phyloP scores from a whole-genome alignment of 2,797 vertebrate genomes.

The Scleropages formosus region DNA sequence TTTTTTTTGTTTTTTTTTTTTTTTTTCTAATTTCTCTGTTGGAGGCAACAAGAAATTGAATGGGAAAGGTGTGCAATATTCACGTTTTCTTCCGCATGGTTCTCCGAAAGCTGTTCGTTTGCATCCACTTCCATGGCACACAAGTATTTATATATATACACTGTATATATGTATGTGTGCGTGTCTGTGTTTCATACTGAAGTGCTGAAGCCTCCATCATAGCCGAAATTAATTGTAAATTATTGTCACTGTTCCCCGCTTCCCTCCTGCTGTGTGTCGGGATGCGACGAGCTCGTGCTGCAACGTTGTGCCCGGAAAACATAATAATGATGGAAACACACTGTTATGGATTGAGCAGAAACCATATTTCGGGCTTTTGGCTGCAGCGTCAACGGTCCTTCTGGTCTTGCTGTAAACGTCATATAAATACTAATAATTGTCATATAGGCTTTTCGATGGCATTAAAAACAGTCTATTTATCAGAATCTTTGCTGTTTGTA shows the following conservation, averaged over 20 bases:
- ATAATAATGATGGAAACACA: background rate
- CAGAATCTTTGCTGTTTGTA: too few species aligned
- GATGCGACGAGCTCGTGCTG: constrained; percentile 1
- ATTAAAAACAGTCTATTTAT: too few species aligned
- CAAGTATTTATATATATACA: constrained; percentile 19
- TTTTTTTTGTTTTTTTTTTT: background rate
- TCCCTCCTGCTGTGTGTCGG: background rate
- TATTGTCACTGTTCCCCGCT: background rate
- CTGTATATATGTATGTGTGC: background rate
- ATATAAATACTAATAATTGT: too few species aligned
- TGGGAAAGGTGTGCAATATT: constrained; percentile 29
- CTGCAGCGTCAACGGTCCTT: background rate
- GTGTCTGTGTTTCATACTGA: background rate
- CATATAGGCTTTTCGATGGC: too few species aligned
- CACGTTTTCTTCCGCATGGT: constrained; percentile 9
- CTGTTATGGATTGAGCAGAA: too few species aligned
- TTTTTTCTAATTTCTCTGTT: background rate
- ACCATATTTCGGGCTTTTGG: background rate
- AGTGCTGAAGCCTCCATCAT: background rate
- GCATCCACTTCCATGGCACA: background rate
- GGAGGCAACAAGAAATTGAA: background rate
- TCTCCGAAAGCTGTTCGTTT: background rate
- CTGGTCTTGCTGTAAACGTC: background rate
- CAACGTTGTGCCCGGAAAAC: background rate
- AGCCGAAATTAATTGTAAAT: constrained; percentile 25